Evolutionary conservation across 2,888 invertebrate species (phyloP).

Genomic region (Dioctria rufipes): DNA sequence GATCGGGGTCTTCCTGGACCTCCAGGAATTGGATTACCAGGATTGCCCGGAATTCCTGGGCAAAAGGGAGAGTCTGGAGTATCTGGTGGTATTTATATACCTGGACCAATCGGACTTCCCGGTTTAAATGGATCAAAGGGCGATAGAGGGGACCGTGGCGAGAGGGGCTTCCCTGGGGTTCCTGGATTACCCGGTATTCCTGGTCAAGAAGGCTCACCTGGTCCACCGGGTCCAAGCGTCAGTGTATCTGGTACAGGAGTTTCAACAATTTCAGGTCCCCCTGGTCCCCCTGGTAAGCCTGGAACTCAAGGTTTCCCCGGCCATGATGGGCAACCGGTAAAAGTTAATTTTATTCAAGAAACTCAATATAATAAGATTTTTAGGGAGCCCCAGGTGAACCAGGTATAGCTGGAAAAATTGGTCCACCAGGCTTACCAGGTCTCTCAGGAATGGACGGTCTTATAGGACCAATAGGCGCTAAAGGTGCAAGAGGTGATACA

Average conservation of each 20-base stretch:
- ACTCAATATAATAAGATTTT: background rate
- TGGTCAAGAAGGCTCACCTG: constrained; percentile 74
- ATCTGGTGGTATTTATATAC: constrained; percentile 76
- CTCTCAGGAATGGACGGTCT: constrained; percentile 76
- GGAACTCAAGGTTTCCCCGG: constrained; percentile 75
- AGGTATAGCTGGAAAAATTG: constrained; percentile 78
- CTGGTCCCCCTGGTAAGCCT: constrained; percentile 79
- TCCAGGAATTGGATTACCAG: constrained; percentile 62
- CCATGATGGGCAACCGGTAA: constrained; percentile 64
- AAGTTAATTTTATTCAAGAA: background rate
- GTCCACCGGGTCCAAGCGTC: constrained; percentile 71
- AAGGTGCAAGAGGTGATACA: constrained; percentile 75
- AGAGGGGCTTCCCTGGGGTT: constrained; percentile 73
- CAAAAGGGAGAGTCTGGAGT: constrained; percentile 73
- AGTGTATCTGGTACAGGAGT: constrained; percentile 69
- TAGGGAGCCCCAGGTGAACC: constrained; percentile 75
- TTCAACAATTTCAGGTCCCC: constrained; percentile 68
- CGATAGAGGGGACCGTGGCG: constrained; percentile 70
- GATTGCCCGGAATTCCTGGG: background rate
- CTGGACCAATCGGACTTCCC: constrained; percentile 73
- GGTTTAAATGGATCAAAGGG: constrained; percentile 63
- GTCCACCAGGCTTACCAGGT: constrained; percentile 75
- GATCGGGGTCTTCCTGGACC: constrained; percentile 16
- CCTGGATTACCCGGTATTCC: constrained; percentile 35
- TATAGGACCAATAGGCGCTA: constrained; percentile 74